Evolutionary conservation across 1,140 invertebrate species (phyloP), one percentile per base, ranked within the genome.

Genomic region (Temnothorax curvispinosus): DNA sequence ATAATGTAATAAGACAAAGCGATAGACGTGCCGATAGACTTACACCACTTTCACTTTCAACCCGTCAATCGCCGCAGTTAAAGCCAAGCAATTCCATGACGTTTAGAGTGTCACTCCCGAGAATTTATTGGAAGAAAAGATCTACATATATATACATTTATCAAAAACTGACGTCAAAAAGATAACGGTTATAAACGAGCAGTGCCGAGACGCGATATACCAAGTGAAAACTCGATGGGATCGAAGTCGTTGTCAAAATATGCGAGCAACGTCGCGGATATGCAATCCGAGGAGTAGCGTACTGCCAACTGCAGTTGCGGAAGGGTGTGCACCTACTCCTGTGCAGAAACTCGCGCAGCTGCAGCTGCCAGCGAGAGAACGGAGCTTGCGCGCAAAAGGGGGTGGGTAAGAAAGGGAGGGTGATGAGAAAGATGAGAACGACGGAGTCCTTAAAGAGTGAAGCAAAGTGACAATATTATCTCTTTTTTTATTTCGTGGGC

Each of bases 311-410:
- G 89, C 89, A 90, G 62, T 56, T 90, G 78, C 88, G 72, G 89
- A 84, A 90, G 89, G 89, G 89, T 90, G 89, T 90, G 89, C 89
- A 88, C 86, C 78, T 58, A 81, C 86, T 89, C 52, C 80, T 88
- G 80, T 64, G 75, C 58, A 85, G 62, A 75, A 90, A 58, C 52
- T 90, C 87, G 89, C 89, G 89, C 89, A 90, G 89, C 81, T 90
- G 89, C 89, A 81, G 67, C 74, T 47, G 54, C 8, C n/a, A 27
- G n/a, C 27, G 27, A 21, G 35, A 58, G 62, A 13, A 72, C 82
- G 27, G 87, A 50, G 62, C 62, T 62, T 88, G 52, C 41, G 80
- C 52, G 72, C 11, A 9, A 69, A 38, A 50, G 44, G 75, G 27
- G 27, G 52, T 82, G 65, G 27, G 2, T 67, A 38, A 60, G 64